Base-by-base conservation (phyloP, 2,113 vertebrate genomes). In the Smithornis capensis region DNA sequence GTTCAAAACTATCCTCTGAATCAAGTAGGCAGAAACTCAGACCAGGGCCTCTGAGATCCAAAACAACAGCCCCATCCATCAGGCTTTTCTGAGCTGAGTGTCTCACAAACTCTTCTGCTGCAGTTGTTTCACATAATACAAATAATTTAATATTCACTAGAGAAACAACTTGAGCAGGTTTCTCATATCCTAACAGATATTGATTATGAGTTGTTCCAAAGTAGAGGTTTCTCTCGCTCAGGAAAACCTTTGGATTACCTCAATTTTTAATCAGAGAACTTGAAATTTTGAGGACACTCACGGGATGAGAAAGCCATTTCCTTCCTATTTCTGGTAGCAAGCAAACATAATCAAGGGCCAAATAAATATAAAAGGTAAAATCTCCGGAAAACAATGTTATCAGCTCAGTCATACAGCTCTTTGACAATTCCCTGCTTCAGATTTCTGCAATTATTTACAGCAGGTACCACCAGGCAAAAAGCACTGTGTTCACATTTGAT, bases 61-160 rank as follows among this genome's bases (percentile, higher is more conserved):
- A 69, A 91, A 28, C 0, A 0, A 77, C 67, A 86, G 67, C 40
- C 53, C 28, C 75, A 89, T 91, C 49, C 74, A 87, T 71, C 65
- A 90, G 67, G 19, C 12, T 85, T 22, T 76, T 68, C 84, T 55
- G 44, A 85, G 62, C 28, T 1, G 10, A 78, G 17, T 7, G n/a
- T 27, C n/a, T 88, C 90, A 45, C n/a, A 65, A 62, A 44, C 63
- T 47, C 77, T 60, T 38, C 63, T 76, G 45, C 27, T 83, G 55
- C 55, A 85, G 35, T 65, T 69, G 59, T 62, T 93, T 80, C 88
- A 47, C 33, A 25, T 80, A 50, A 55, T 24, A 73, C 25, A 86
- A 85, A 92, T 77, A 93, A 95, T 76, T 73, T 49, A 50, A 90
- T 69, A 90, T 77, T 88, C 85, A 80, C 85, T 35, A 50, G 88